Base-by-base conservation (phyloP, 2,888 invertebrate genomes). In the Dinocampus coccinellae region DNA sequence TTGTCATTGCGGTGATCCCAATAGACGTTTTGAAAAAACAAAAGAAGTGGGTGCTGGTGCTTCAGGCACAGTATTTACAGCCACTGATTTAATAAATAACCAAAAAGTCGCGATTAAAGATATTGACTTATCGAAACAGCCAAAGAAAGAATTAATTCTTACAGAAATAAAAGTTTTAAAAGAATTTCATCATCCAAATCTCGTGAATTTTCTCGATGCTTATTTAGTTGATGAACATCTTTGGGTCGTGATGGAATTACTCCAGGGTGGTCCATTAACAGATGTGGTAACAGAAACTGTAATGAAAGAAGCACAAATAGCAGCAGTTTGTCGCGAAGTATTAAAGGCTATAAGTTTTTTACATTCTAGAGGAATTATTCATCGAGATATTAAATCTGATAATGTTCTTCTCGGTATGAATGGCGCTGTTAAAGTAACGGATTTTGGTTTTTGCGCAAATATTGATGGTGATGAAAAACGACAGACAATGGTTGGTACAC, bases 401-500 rank as follows among this genome's bases (percentile, higher is more conserved):
- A 98, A 98, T 87, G 94, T 98, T 13, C 90, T 98, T 1, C 90
- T 98, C 1, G 97, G 97, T 20, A 95, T 97, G 95, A 93, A 96
- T 81, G 97, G 97, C 1, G 91, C 92, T 0, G 96, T 97, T 0
- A 97, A 97, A 89, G 95, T 97, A 0, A 97, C 96, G 0, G 98
- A 99, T 88, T 99, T 99, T 88, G 99, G 99, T 9, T 99, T 99
- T 89, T 99, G 98, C 88, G 99, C 98, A 2, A 98, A 98, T 85
- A 95, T 99, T 68, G 96, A 95, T 0, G 96, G 95, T 0, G 97
- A 97, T 79, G 95, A 97, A 82, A 98, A 98, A 86, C 89, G 97
- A n/a, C 95, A 96, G 84, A 98, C 98, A 0, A 96, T 98, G 96
- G 97, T 97, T 0, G 97, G 98, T n/a, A 98, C 98, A 0, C 97